phyloP scores from a whole-genome alignment of 2,888 invertebrate species.

The Pyrgus malvae region DNA sequence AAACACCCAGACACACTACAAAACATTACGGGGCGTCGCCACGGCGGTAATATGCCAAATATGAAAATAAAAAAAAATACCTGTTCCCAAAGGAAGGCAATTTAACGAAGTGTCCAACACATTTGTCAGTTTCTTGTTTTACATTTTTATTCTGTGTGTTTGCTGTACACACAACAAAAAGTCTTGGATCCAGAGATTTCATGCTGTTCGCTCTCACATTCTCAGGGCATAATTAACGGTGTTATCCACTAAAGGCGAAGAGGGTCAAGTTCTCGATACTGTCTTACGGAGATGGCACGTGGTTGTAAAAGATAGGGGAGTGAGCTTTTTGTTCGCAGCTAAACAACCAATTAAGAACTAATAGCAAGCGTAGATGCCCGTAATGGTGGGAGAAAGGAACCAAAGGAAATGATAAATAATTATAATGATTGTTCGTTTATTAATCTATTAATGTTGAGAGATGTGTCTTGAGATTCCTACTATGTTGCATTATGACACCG shows the following conservation, averaged over 20 bases:
- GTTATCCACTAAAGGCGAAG: slow-evolving; percentile 9
- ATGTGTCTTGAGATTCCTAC: background rate
- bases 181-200: background rate
- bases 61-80: too few species aligned
- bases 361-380: background rate
- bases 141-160: background rate
- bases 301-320: slow-evolving; percentile 17
- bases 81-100: too few species aligned
- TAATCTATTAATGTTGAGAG: background rate
- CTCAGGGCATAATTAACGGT: slow-evolving; percentile 13
- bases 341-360: background rate
- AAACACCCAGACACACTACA: too few species aligned
- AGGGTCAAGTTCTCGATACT: slow-evolving; percentile 8
- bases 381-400: slow-evolving; percentile 8
- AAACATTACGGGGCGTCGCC: too few species aligned
- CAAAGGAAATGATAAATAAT: slow-evolving; percentile 2
- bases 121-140: too few species aligned
- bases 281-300: slow-evolving; percentile 10
- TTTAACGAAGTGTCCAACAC: too few species aligned
- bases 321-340: slow-evolving; percentile 2
- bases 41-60: too few species aligned
- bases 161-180: background rate
- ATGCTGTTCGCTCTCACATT: slow-evolving; percentile 15
- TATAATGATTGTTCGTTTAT: slow-evolving; percentile 2
- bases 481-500: background rate